phyloP scores from a whole-genome alignment of 2,797 vertebrate species.

The Sebastes vulpes region DNA sequence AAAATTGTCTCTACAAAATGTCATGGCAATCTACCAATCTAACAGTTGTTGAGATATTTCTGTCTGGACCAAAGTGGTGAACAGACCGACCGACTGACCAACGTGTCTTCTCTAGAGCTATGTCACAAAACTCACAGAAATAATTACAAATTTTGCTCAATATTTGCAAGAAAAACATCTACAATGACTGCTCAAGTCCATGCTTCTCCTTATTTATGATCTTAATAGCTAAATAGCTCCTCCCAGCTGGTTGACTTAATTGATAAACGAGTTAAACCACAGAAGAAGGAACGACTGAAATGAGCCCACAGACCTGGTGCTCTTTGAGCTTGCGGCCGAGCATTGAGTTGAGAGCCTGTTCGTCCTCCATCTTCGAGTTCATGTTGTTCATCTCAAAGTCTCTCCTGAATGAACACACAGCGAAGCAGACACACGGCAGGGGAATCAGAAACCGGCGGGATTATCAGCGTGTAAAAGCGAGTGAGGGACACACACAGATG shows the following conservation, averaged over 20 bases:
- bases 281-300: neutral
- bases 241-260: neutral
- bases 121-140: neutral
- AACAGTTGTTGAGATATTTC: neutral
- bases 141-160: neutral
- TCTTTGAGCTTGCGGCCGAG: constrained; percentile 86
- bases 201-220: neutral
- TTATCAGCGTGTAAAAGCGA: neutral
- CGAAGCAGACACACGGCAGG: neutral
- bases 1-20: neutral
- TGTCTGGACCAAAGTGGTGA: neutral
- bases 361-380: constrained; percentile 85
- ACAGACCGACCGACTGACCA: neutral
- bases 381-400: constrained; percentile 86
- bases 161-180: neutral
- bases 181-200: no score
- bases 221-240: neutral
- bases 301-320: constrained; percentile 76
- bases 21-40: neutral
- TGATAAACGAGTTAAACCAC: neutral
- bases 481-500: neutral
- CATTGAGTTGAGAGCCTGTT: constrained; percentile 84
- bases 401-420: constrained; percentile 66
- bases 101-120: neutral
- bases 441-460: neutral